Percentiles rank a stretch among this genome's conserved stretches.
Evolutionary conservation across 2,888 invertebrate genomes (phyloP).

Genomic region (Bellardia pandia): DNA sequence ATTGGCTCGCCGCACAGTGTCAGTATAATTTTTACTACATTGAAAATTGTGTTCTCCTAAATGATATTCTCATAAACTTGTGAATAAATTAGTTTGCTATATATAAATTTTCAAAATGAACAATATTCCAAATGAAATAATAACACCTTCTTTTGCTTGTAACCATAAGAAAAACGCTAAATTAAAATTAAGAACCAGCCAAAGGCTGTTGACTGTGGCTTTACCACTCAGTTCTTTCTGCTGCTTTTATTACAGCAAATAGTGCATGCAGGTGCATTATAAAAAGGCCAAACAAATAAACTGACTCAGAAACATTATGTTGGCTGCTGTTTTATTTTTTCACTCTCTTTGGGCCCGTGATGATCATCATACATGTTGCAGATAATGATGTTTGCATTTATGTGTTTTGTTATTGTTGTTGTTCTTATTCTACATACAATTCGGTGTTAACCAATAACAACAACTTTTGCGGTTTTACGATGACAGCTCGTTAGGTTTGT

Average conservation of each 20-base stretch:
- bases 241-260: constrained; percentile 15
- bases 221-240: constrained; percentile 9
- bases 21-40: constrained; percentile 49
- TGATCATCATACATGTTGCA: neutral
- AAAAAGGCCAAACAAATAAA: neutral
- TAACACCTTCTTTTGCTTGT: neutral
- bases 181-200: constrained; percentile 35
- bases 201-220: neutral
- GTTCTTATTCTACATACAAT: neutral
- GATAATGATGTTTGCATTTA: constrained; percentile 24
- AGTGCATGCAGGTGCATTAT: constrained; percentile 63
- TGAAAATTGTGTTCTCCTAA: constrained; percentile 52
- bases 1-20: constrained; percentile 3
- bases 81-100: constrained; percentile 50
- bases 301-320: neutral
- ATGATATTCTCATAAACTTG: constrained; percentile 66
- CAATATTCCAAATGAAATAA: neutral
- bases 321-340: constrained; percentile 7
- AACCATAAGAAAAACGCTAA: neutral
- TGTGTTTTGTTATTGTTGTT: neutral
- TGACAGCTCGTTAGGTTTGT: constrained; percentile 66
- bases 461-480: constrained; percentile 68
- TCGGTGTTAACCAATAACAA: constrained; percentile 54
- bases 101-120: constrained; percentile 44
- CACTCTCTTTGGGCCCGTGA: neutral